phyloP scores from a whole-genome alignment of 2,113 vertebrate genomes.

The Hyaena hyaena region DNA sequence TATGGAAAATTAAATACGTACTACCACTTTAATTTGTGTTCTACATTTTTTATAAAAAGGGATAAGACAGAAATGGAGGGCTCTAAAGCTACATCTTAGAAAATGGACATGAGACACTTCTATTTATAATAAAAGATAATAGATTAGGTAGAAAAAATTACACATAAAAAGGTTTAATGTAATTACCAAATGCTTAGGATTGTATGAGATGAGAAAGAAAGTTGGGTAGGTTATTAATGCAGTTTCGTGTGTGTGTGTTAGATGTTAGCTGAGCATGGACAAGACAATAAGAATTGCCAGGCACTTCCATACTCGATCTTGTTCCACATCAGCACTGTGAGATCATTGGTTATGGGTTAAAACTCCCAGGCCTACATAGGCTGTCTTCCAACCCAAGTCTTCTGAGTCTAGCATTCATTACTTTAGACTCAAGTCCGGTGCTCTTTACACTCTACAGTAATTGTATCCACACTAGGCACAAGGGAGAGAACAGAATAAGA shows the following conservation, averaged over 20 bases:
- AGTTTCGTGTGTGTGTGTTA: neutral
- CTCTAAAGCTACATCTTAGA: constrained; percentile 29
- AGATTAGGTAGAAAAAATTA: constrained; percentile 14
- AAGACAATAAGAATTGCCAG: neutral
- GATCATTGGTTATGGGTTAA: neutral
- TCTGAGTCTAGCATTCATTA: neutral
- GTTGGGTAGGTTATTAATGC: neutral
- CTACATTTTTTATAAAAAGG: constrained; percentile 1
- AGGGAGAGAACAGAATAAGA: neutral
- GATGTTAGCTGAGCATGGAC: neutral
- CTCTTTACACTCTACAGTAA: constrained; percentile 14
- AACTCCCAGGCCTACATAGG: neutral
- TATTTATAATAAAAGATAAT: constrained; percentile 30
- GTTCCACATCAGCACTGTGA: neutral
- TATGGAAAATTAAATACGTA: constrained; percentile 9
- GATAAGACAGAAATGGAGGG: neutral
- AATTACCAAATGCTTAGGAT: constrained; percentile 30
- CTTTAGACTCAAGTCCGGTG: neutral
- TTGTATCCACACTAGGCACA: neutral
- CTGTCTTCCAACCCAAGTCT: neutral
- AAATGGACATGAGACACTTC: neutral
- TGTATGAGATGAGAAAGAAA: constrained; percentile 23
- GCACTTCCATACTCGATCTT: constrained; percentile 11
- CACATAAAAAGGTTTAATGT: constrained; percentile 8
- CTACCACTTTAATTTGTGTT: constrained; percentile 48